Evolutionary conservation across 2,888 invertebrate genomes (phyloP), one percentile per base, ranked within the genome.

Genomic region (Ariolimax columbianus): DNA sequence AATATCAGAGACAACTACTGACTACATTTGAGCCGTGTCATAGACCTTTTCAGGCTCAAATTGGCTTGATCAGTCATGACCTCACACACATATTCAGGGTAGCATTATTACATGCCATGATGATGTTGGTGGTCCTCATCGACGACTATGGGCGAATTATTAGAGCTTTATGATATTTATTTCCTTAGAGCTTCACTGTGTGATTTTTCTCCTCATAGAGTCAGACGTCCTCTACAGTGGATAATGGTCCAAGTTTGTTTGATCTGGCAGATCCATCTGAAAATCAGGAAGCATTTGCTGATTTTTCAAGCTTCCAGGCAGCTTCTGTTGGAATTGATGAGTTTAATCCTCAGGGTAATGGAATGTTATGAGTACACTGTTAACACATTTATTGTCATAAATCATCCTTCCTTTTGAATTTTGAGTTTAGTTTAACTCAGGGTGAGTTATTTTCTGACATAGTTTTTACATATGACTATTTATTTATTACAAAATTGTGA

Each of bases 301-400:
- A 92, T 82, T 93, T 93, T 87, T 92, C 91, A 63, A 92, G 91
- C 82, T 93, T 93, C 75, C 90, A 90, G 84, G 87, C 91, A 55
- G 89, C 88, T 3, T 86, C 89, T 30, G 88, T 86, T 87, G 88
- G 87, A 63, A 81, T 63, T 66, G 88, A 88, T 84, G 89, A 89
- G n/a, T 89, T 88, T 66, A 84, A 88, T 82, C 88, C 88, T 0
- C 81, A 88, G n/a, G 88, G 78, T 36, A 72, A 51, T 36, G 55
- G 3, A 23, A 23, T 55, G 23, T 19, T 23, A 19, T 55, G 7
- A 23, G 23, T 55, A 55, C 17, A 11, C 23, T 55, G 3, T 55
- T 11, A 19, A 23, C 7, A 7, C 3, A 23, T 55, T 55, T 55
- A 19, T 47, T 55, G 55, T 19, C 19, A 55, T 55, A 55, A 23